A percentile compares a stretch with the other conserved stretches of the same genome.
These are phyloP conservation scores for Prinia subflava DNA, from an alignment of 2,113 vertebrate genomes.

Conservation along the genomic window DNA sequence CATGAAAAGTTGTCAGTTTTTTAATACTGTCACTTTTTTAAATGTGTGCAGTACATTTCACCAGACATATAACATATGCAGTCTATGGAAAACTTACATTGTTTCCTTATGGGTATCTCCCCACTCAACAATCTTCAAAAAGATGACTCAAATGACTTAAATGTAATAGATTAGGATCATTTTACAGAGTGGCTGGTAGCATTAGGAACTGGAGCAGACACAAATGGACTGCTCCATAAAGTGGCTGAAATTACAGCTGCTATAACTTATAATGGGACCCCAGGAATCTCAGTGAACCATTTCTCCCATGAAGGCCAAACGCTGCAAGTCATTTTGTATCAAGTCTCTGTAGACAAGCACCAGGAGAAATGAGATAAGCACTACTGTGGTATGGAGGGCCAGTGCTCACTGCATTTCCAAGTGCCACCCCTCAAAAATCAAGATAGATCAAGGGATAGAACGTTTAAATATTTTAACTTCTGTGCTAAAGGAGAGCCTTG, in stretches of 20 bases:
- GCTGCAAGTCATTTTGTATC: background rate
- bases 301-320: background rate
- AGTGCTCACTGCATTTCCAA: background rate
- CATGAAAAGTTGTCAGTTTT: conserved; percentile 72
- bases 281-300: conserved; percentile 7
- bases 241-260: conserved; percentile 61
- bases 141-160: conserved; percentile 72
- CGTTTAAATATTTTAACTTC: background rate
- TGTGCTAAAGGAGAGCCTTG: background rate
- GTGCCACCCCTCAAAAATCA: background rate
- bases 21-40: conserved; percentile 72
- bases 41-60: conserved; percentile 70
- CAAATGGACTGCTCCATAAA: conserved; percentile 53
- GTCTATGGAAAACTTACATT: conserved; percentile 71
- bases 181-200: conserved; percentile 71
- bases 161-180: conserved; percentile 69
- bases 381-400: background rate
- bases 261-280: conserved; percentile 33
- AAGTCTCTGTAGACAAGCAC: background rate
- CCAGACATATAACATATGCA: conserved; percentile 69
- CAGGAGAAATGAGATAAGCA: background rate
- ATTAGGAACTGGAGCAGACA: conserved; percentile 56
- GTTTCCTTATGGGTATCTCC: conserved; percentile 68
- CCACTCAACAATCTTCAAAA: conserved; percentile 67
- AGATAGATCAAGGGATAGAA: background rate